Percentiles rank a stretch among this genome's conserved stretches.
Conservation (phyloP, 2,113 vertebrate genomes). For the Motacilla tschutschensis region DNA sequence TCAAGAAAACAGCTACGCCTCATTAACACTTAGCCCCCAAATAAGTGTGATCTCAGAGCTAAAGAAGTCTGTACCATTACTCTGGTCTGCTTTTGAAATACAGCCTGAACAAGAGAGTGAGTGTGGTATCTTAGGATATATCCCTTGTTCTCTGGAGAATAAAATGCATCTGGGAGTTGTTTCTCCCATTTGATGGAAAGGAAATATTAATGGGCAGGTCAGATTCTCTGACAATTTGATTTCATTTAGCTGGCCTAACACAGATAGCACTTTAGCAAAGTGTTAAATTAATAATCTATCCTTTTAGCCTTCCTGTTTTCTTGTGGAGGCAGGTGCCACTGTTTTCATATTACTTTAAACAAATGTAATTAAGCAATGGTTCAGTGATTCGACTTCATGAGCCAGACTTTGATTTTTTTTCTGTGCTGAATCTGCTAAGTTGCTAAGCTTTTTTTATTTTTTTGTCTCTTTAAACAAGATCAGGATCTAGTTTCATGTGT, state of each 20-base stretch:
- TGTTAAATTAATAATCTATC: constrained; percentile 11
- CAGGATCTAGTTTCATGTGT: background rate
- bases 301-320: background rate
- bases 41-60: background rate
- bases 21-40: background rate
- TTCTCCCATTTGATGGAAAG: background rate
- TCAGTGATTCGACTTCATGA: background rate
- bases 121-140: background rate
- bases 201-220: background rate
- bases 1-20: background rate
- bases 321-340: background rate
- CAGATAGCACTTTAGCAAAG: background rate
- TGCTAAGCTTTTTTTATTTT: background rate
- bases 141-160: background rate
- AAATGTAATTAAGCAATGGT: background rate
- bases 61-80: background rate
- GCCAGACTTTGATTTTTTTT: background rate
- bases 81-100: background rate
- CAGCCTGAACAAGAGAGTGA: background rate
- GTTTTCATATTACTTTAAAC: constrained; percentile 10
- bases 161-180: background rate
- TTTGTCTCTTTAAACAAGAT: background rate
- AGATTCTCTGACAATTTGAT: constrained; percentile 1
- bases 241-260: background rate
- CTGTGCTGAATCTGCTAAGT: background rate